Base-by-base conservation (phyloP, 2,888 invertebrate genomes). In the Catotricha subobsoleta region DNA sequence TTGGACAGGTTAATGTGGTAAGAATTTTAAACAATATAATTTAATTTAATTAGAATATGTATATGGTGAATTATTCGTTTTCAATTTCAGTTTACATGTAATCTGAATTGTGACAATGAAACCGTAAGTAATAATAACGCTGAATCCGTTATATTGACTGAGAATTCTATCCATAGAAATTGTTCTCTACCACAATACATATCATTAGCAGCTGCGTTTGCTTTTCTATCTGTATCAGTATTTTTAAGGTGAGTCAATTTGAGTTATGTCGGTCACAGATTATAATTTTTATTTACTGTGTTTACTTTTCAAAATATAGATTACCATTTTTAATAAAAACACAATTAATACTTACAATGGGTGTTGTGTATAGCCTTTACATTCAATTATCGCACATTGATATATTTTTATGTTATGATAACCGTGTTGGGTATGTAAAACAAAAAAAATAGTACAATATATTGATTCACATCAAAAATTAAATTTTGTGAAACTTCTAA, bases 1-100 rank as follows among this genome's bases (percentile, higher is more conserved):
- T 88, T 47, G 84, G 86, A 39, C 88, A 90, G 67, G 84, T 88
- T 45, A 91, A 91, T 69, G 84, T 88, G 68, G 88, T 90, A 67
- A 74, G 84, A 74, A 48, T 29, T 39, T 13, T 19, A 10, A 39
- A 29, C 13, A 19, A 16, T 9, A 40, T 30, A n/a, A n/a, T n/a
- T n/a, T n/a, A n/a, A n/a, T n/a, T n/a, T n/a, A n/a, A n/a, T n/a
- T n/a, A n/a, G n/a, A n/a, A n/a, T n/a, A n/a, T n/a, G n/a, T n/a
- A n/a, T n/a, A n/a, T n/a, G n/a, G n/a, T n/a, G n/a, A n/a, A n/a
- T n/a, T n/a, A n/a, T n/a, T n/a, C n/a, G n/a, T n/a, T n/a, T n/a
- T n/a, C n/a, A n/a, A 45, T 61, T 62, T 43, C 52, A 76, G 76
- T 76, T 76, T 54, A 76, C 76, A 3, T 78, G 77, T 49, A 60